Evolutionary conservation across 2,797 vertebrate species (phyloP).

Genomic region (Coilia nasus): DNA sequence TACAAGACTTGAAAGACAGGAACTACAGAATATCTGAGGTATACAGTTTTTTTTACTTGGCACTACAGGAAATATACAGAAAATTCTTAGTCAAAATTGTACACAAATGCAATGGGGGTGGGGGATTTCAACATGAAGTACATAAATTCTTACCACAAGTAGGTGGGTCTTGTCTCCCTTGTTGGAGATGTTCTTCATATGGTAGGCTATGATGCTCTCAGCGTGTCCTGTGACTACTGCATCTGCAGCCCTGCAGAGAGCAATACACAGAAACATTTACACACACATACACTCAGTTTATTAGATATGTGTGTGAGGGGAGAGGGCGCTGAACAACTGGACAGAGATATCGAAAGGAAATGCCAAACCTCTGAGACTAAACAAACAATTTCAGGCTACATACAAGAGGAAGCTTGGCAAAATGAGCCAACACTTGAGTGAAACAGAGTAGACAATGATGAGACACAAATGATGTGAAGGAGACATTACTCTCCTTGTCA

Average conservation of each 20-base stretch:
- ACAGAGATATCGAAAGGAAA: conserved; percentile 53
- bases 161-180: conserved; percentile 92
- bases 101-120: not conserved
- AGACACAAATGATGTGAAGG: not conserved
- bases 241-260: conserved; percentile 89
- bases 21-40: not conserved
- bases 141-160: conserved; percentile 79
- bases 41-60: too few species aligned
- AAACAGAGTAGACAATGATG: not conserved
- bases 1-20: not conserved
- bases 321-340: too few species aligned
- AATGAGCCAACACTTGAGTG: not conserved
- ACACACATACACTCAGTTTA: not conserved
- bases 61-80: too few species aligned
- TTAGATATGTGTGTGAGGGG: conserved; percentile 3
- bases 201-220: conserved; percentile 97
- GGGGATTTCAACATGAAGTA: too few species aligned
- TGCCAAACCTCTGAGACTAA: conserved; percentile 61
- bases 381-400: conserved; percentile 45
- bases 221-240: conserved; percentile 95
- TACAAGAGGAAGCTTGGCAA: conserved; percentile 15
- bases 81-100: not conserved
- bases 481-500: not conserved
- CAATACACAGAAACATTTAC: not conserved
- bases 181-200: conserved; percentile 98